Percentiles rank a stretch among this genome's conserved stretches.
Conservation (phyloP, 1,140 invertebrate species). For the Drosophila fuyamai region DNA sequence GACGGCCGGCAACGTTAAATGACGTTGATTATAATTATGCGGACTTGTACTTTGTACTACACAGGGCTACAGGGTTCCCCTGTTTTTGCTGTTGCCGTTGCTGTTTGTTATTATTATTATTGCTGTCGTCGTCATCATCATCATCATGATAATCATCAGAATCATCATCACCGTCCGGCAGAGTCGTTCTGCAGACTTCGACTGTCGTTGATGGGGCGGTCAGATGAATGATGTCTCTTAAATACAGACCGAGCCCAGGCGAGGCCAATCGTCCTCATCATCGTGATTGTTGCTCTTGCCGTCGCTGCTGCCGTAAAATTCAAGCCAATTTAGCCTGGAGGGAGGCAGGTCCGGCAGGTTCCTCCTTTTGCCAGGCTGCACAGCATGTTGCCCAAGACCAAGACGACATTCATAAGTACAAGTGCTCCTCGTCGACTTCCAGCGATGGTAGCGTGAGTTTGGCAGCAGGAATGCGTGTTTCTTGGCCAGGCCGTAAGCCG, state of each 20-base stretch:
- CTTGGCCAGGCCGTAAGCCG: not conserved
- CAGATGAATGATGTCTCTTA: constrained; percentile 83
- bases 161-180: constrained; percentile 51
- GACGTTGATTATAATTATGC: constrained; percentile 83
- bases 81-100: constrained; percentile 26
- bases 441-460: constrained; percentile 37
- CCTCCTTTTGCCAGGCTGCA: constrained; percentile 49
- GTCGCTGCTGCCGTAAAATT: constrained; percentile 71
- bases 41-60: constrained; percentile 79
- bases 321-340: constrained; percentile 74
- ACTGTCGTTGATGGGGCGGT: constrained; percentile 76
- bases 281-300: constrained; percentile 31
- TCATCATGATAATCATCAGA: constrained; percentile 20
- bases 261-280: constrained; percentile 74
- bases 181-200: constrained; percentile 32
- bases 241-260: constrained; percentile 70
- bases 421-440: constrained; percentile 21
- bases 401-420: constrained; percentile 62
- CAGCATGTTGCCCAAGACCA: constrained; percentile 65
- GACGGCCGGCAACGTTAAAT: constrained; percentile 82
- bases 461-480: constrained; percentile 4
- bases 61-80: constrained; percentile 51
- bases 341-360: constrained; percentile 67
- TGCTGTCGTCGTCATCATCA: constrained; percentile 63
- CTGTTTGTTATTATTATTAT: constrained; percentile 75